phyloP scores from a whole-genome alignment of 2,888 invertebrate genomes.

The Drosophila paramelanica region DNA sequence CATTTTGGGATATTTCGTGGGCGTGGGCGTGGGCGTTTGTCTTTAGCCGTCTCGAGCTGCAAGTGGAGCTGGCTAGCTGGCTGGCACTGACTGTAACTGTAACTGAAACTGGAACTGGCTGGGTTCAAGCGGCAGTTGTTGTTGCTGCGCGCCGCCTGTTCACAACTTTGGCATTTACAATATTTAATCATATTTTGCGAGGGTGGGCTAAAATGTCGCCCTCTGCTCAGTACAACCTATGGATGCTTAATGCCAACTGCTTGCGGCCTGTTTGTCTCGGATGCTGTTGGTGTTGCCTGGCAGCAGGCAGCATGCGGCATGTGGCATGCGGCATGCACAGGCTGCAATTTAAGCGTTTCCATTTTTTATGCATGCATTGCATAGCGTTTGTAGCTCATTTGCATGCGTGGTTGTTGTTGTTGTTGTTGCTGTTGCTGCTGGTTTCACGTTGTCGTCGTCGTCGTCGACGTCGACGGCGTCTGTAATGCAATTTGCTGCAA shows the following conservation, averaged over 20 bases:
- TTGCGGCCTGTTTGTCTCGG: slow-evolving; percentile 25
- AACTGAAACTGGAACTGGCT: neutral
- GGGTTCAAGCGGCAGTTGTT: slow-evolving; percentile 6
- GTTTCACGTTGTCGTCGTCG: slow-evolving; percentile 11
- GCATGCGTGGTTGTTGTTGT: slow-evolving; percentile 66
- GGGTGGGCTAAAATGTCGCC: slow-evolving; percentile 37
- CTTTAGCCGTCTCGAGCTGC: slow-evolving; percentile 21
- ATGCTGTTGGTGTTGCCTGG: slow-evolving; percentile 4
- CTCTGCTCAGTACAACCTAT: slow-evolving; percentile 41
- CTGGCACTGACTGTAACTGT: slow-evolving; percentile 1
- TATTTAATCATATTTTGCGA: slow-evolving; percentile 75
- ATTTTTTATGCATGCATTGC: slow-evolving; percentile 76
- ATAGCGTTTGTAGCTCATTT: slow-evolving; percentile 78
- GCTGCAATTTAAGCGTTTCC: slow-evolving; percentile 70
- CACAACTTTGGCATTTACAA: slow-evolving; percentile 75
- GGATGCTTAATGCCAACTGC: slow-evolving; percentile 49
- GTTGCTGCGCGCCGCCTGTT: slow-evolving; percentile 11
- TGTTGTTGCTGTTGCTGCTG: slow-evolving; percentile 34
- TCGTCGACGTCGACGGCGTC: slow-evolving; percentile 33
- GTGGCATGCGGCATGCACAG: slow-evolving; percentile 21
- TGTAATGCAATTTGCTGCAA: slow-evolving; percentile 76
- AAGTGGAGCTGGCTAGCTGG: slow-evolving; percentile 20
- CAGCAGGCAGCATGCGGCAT: slow-evolving; percentile 33
- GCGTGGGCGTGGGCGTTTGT: slow-evolving; percentile 20
- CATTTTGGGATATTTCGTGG: slow-evolving; percentile 15